Evolutionary conservation across 2,888 invertebrate species (phyloP), one percentile per base, ranked within the genome.

Genomic region (Graphium colonna): DNA sequence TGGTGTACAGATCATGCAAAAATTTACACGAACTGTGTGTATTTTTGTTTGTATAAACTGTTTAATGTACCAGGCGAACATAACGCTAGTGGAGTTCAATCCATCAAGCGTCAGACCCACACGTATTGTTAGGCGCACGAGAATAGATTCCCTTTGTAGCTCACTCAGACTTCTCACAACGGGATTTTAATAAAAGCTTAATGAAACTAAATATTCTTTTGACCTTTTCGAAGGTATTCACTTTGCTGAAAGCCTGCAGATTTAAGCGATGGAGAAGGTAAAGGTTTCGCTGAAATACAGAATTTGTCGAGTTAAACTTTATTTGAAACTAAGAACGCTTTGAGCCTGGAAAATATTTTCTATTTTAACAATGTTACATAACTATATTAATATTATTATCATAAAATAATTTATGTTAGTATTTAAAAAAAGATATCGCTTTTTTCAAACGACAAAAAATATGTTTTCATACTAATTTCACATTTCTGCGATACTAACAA

Each of bases 91-190:
- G 60, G 64, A 72, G 67, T 56, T 65, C 64, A 68, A 81, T 82
- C 76, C 75, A 77, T 82, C 79, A 73, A 62, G 58, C 60, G 70
- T 67, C 71, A 73, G 68, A 75, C 76, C 70, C 70, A 70, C 69
- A 65, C 70, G 74, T 70, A 67, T 74, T 55, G 54, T 55, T 46
- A 36, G 45, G 50, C 41, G 41, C 45, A 45, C 54, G 36, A 46
- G 50, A 70, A 75, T 71, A 75, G 75, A 77, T 77, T 75, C 69
- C 74, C 67, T 67, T 58, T 60, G 62, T 62, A 57, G 64, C 60
- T 50, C 63, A 63, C 54, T 65, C 64, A 61, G 58, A 60, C 61
- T 46, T 40, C 62, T 51, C 51, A 46, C 49, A 57, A 52, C 44
- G 41, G 40, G 26, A 41, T 15, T 21, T 45, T 28, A 42, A 41